Percentiles rank a stretch among this genome's conserved stretches.
phyloP scores from a whole-genome alignment of 35 echinoderm and acorn worm genomes.

The Heliocidaris tuberculata region DNA sequence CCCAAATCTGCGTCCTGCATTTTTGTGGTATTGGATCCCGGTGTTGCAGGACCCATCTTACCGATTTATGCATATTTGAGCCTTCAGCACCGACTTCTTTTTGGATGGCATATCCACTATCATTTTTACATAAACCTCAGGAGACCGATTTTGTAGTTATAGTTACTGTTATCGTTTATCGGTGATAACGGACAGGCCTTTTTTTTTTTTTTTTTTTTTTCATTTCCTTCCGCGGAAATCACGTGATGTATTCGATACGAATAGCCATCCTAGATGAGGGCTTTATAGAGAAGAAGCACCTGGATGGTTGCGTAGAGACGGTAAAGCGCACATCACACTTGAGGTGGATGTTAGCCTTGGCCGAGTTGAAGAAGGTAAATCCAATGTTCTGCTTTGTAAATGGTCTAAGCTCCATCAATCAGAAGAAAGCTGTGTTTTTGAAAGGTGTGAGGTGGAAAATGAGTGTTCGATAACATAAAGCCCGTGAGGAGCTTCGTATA shows the following conservation, averaged over 20 bases:
- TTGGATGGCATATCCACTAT: too few relatives aligned
- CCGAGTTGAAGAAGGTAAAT: neutral
- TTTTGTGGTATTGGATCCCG: too few relatives aligned
- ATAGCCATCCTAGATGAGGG: neutral
- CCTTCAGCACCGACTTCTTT: too few relatives aligned
- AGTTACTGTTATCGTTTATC: too few relatives aligned
- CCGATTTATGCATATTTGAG: too few relatives aligned
- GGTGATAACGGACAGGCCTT: too few relatives aligned
- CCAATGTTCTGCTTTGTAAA: neutral
- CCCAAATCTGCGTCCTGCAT: too few relatives aligned
- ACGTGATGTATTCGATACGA: neutral
- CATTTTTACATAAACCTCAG: too few relatives aligned
- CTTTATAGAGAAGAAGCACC: neutral
- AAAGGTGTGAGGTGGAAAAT: neutral
- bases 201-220: too few relatives aligned
- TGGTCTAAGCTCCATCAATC: constrained; percentile 16
- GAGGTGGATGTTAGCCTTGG: neutral
- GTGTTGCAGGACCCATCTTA: too few relatives aligned
- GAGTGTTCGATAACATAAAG: neutral
- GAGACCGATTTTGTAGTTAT: too few relatives aligned
- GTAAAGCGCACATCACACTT: neutral
- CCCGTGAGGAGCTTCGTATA: neutral
- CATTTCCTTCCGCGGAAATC: neutral
- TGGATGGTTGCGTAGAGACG: neutral
- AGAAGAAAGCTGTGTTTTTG: neutral